These are phyloP conservation scores for Rhinichthys osculus DNA, from an alignment of 2,797 vertebrate genomes.

Conservation along the genomic window DNA sequence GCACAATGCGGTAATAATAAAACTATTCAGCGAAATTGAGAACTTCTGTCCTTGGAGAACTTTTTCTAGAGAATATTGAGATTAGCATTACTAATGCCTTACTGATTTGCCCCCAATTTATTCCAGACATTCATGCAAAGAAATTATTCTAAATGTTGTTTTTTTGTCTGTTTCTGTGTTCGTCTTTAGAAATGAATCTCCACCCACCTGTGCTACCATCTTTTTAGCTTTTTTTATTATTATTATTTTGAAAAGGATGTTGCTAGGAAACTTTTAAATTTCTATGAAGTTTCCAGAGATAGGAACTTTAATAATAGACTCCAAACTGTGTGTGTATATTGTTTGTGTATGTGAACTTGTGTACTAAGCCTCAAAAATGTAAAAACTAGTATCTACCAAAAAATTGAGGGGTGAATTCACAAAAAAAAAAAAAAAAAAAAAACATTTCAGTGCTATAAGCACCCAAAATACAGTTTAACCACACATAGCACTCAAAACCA, in stretches of 20 bases:
- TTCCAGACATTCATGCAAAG: not conserved
- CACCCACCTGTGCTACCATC: not conserved
- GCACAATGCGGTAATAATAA: not conserved
- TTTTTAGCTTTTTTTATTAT: not conserved
- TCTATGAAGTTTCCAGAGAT: not conserved
- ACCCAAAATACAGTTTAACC: not conserved
- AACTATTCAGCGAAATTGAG: not conserved
- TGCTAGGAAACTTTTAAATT: too few species aligned
- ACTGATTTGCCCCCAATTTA: not conserved
- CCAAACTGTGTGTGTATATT: not conserved
- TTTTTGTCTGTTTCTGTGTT: not conserved
- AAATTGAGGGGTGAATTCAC: not conserved
- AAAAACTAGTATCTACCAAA: slow-evolving; percentile 65
- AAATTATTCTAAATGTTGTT: not conserved
- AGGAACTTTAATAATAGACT: not conserved
- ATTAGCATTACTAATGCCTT: slow-evolving; percentile 14
- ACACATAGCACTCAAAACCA: not conserved
- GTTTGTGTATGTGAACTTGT: not conserved
- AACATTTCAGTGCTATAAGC: not conserved
- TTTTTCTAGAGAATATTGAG: not conserved
- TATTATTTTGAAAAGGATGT: not conserved
- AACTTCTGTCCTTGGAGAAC: not conserved
- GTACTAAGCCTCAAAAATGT: slow-evolving; percentile 57
- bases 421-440: not conserved
- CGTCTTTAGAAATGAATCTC: not conserved